Evolutionary conservation across 2,888 invertebrate genomes (phyloP), one percentile per base, ranked within the genome.

Genomic region (Acrocyrtus sp.): DNA sequence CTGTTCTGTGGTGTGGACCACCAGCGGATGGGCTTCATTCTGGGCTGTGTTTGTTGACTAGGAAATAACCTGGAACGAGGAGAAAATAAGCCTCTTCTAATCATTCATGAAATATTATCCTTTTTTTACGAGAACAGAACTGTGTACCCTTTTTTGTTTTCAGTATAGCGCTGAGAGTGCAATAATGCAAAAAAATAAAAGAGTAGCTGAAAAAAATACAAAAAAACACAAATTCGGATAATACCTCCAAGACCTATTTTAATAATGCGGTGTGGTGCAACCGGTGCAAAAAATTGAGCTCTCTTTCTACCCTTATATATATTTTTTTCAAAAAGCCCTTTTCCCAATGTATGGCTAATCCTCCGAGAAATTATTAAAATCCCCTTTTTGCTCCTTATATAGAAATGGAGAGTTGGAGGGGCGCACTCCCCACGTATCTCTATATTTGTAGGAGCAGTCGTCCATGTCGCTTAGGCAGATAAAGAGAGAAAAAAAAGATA

Each of bases 281-380:
- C n/a, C n/a, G n/a, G n/a, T n/a, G n/a, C n/a, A n/a, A n/a, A n/a
- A n/a, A n/a, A n/a, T n/a, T n/a, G n/a, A n/a, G n/a, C n/a, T n/a
- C 19, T 56, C 19, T 29, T 19, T 19, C 51, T 51, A 34, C 19
- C 34, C 51, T n/a, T n/a, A n/a, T n/a, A n/a, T n/a, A n/a, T n/a
- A n/a, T n/a, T 57, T 47, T 62, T 50, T 34, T 22, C 57, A 70
- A 60, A 62, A 63, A 60, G 51, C 51, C 47, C 61, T 61, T 67
- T 68, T 58, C 60, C 75, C 72, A 77, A 69, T 60, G n/a, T n/a
- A 65, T 61, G 70, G 48, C 65, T 78, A 79, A 79, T 79, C 79
- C 79, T 74, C 77, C 79, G 79, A 78, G 72, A 78, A 78, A 78
- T 79, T 77, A 74, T 79, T 75, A 56, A 77, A 78, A 78, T 79